Conservation (phyloP, 2,797 vertebrate species). For the Cryptoprocta ferox region DNA sequence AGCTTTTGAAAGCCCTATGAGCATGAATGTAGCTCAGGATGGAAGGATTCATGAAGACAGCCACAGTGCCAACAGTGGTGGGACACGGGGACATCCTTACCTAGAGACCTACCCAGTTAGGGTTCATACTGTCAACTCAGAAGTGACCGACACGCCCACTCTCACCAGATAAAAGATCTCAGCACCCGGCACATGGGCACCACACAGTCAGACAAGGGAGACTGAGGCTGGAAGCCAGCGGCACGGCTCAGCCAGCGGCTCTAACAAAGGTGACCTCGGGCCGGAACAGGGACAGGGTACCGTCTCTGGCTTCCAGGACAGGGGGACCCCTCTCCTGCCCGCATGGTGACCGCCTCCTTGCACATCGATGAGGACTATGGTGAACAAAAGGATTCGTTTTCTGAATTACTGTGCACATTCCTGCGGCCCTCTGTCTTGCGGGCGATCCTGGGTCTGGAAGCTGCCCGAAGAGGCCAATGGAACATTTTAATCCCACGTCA, state of each 20-base stretch:
- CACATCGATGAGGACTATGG: fast-evolving
- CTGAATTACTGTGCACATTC: background rate
- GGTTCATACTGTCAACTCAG: fast-evolving
- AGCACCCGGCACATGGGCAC: fast-evolving
- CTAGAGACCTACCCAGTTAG: fast-evolving
- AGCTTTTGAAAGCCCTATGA: background rate
- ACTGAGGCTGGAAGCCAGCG: fast-evolving
- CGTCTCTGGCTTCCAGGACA: background rate
- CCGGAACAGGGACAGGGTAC: background rate
- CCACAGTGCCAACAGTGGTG: fast-evolving
- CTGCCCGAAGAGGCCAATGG: background rate
- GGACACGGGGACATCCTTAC: background rate
- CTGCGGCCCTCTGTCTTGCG: too few relatives aligned
- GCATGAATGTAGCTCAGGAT: background rate
- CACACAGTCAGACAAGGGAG: background rate
- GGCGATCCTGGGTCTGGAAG: background rate
- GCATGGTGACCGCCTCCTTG: background rate
- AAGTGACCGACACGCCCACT: background rate
- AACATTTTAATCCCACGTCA: background rate
- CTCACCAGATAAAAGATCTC: background rate
- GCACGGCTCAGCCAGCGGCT: background rate
- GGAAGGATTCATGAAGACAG: background rate
- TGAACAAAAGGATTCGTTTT: background rate
- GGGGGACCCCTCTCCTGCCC: too few relatives aligned
- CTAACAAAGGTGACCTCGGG: background rate